Evolutionary conservation across 2,888 invertebrate genomes (phyloP), one percentile per base, ranked within the genome.

Genomic region (Timandra comae): DNA sequence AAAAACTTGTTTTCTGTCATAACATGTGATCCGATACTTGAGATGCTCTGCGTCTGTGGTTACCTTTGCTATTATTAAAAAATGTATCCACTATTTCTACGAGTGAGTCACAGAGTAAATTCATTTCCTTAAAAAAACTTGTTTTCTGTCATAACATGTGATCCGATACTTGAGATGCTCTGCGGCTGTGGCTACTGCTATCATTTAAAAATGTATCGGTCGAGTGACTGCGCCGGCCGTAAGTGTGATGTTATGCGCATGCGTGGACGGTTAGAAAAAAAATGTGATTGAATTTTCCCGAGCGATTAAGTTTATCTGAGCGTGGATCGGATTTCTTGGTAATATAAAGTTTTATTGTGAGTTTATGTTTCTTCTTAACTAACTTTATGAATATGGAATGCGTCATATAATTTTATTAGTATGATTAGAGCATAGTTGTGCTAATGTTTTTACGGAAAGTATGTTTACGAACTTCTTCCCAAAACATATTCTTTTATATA

Each of bases 141-240:
- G 24, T 24, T 10, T 10, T 24, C 24, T 24, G 24, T n/a, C 24
- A 10, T 24, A 24, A 5, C 24, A 16, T 16, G 16, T 22, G 16
- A 20, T 23, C 29, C 20, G 13, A 33, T 16, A n/a, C n/a, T n/a
- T n/a, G n/a, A 41, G 30, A 30, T 27, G 31, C 38, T 12, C 32
- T 5, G 16, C 16, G 16, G 22, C 42, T 38, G 33, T 30, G 29
- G 16, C 6, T 16, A 33, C 30, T 30, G 29, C 32, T 30, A 35
- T 43, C 36, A 21, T 43, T 37, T 33, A 40, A 47, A 46, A 42
- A 47, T 48, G 44, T 43, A 41, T 38, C 45, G 44, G 43, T 39
- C 42, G 45, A 45, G 37, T 45, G 47, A 9, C 23, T 35, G 30
- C 38, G 32, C n/a, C 24, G 35, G 35, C 16, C 4, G 16, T 16